Evolutionary conservation across 2,888 invertebrate genomes (phyloP), one percentile per base, ranked within the genome.

Genomic region (Erebia palarica): DNA sequence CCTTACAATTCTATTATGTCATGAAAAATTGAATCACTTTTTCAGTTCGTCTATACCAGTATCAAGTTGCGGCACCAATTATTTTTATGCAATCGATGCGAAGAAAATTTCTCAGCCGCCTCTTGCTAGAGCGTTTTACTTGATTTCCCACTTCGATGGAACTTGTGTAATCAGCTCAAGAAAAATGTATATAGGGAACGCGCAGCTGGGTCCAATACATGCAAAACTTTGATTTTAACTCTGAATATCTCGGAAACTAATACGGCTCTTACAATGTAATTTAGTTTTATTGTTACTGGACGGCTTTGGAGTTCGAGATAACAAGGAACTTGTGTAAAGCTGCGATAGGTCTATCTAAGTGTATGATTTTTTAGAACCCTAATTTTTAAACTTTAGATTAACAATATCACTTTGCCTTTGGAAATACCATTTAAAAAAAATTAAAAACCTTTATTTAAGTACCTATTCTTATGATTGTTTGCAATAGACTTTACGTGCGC

Each of bases 111-210:
- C 21, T 9, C 63, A 63, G 21, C 49, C 47, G 14, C 67, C n/a
- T 11, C 18, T 59, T 49, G 27, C 44, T 57, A 11, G 13, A 58
- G 16, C 68, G 18, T 61, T 73, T 73, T 73, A 75, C 65, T 65
- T 77, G 73, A 76, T 78, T 75, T 75, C 75, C 72, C 75, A 72
- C 72, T 74, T 66, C 73, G 70, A 70, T 72, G 70, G 69, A 64
- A 73, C 55, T 69, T 71, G 69, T 70, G 69, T 69, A 73, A 69
- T 73, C 69, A 69, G 68, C 58, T 73, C 59, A 69, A 72, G 73
- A 73, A 75, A 73, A 75, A 75, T 75, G 69, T 65, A 65, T 65
- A 65, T 47, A 61, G 18, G 16, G 65, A 55, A 53, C 55, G 42
- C 60, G 58, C 71, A 75, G 72, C 66, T 74, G 74, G 21, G 60